Evolutionary conservation across 2,797 vertebrate genomes (phyloP).

Genomic region (Stomatorhinus walkeri): DNA sequence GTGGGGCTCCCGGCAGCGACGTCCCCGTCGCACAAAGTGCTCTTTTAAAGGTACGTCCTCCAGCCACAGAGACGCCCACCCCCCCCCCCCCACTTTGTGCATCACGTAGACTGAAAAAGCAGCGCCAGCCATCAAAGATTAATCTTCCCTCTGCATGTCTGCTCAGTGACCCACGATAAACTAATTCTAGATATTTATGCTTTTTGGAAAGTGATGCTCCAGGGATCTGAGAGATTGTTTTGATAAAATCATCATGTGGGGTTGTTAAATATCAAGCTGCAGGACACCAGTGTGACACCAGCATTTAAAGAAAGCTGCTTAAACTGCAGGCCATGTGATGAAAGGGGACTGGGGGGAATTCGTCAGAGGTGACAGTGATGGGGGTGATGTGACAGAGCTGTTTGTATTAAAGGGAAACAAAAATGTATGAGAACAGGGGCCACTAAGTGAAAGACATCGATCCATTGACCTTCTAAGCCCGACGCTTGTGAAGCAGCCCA

Average conservation of each 20-base stretch:
- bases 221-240: not conserved
- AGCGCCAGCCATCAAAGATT: not conserved
- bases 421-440: not conserved
- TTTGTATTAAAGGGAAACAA: not conserved
- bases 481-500: not conserved
- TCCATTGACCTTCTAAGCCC: not conserved
- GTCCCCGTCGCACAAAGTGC: conserved; percentile 36
- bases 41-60: conserved; percentile 18
- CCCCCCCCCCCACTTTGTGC: not conserved
- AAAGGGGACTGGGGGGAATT: not conserved
- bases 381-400: not conserved
- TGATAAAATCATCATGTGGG: not conserved
- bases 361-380: not conserved
- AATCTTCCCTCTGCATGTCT: not conserved
- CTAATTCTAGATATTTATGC: not conserved
- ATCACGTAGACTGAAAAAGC: not conserved
- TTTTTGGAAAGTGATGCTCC: not conserved
- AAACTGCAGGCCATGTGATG: not conserved
- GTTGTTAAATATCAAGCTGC: not conserved
- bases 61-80: not conserved
- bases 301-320: not conserved
- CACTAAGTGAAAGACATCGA: not conserved
- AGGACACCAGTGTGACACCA: not conserved
- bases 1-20: conserved; percentile 27
- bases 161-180: not conserved